Percentiles rank a stretch among this genome's conserved stretches.
Evolutionary conservation across 1,140 invertebrate species (phyloP).

Genomic region (Zaprionus inermis): DNA sequence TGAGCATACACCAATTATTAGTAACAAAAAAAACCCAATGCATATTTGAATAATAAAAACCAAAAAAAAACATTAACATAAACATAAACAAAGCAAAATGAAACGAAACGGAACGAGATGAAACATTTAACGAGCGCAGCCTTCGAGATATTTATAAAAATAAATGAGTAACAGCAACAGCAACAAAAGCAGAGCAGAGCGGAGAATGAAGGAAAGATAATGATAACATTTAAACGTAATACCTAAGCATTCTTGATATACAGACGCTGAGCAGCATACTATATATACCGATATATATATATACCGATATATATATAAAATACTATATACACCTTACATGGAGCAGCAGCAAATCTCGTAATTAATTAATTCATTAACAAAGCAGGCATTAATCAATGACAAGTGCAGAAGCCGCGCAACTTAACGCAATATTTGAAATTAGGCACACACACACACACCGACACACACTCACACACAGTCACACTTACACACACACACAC

Average conservation of each 20-base stretch:
- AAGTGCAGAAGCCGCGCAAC: slow-evolving; percentile 50
- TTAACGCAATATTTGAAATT: slow-evolving; percentile 34
- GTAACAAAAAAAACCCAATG: slow-evolving; percentile 51
- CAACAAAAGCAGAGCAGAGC: slow-evolving; percentile 3
- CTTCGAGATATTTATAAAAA: slow-evolving; percentile 59
- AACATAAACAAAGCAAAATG: slow-evolving; percentile 41
- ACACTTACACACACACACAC: background rate
- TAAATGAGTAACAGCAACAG: slow-evolving; percentile 17
- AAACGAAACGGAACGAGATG: slow-evolving; percentile 33
- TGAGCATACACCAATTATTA: slow-evolving; percentile 74
- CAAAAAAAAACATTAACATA: slow-evolving; percentile 39
- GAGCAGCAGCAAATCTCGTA: slow-evolving; percentile 29
- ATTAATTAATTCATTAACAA: slow-evolving; percentile 52
- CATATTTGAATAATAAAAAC: slow-evolving; percentile 34
- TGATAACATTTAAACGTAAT: slow-evolving; percentile 30
- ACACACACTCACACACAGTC: slow-evolving; percentile 21
- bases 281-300: slow-evolving; percentile 39
- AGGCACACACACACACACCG: slow-evolving; percentile 14
- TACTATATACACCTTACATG: slow-evolving; percentile 18
- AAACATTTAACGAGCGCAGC: slow-evolving; percentile 58
- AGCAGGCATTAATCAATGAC: slow-evolving; percentile 59
- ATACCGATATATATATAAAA: slow-evolving; percentile 39
- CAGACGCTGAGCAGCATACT: slow-evolving; percentile 46
- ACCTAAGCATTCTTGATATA: slow-evolving; percentile 63
- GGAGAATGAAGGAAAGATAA: slow-evolving; percentile 25